Evolutionary conservation across 1,140 invertebrate species (phyloP).

Genomic region (Drosophila punjabiensis): DNA sequence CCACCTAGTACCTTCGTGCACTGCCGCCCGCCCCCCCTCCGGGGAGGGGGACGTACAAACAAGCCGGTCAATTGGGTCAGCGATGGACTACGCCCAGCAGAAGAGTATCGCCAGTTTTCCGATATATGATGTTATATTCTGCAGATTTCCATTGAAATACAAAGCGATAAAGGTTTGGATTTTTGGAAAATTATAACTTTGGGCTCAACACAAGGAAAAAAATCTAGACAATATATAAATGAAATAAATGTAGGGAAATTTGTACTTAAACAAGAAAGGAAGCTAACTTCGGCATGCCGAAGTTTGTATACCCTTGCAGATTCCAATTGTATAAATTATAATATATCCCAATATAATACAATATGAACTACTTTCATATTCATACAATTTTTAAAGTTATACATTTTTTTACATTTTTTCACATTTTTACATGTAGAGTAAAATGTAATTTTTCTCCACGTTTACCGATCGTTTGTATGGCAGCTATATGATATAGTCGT

Average conservation of each 20-base stretch:
- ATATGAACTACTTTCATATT: no score
- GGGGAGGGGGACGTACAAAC: background rate
- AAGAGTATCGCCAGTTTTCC: background rate
- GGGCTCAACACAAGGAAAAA: background rate
- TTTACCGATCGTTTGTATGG: no score
- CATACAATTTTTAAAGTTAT: no score
- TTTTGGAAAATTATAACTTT: background rate
- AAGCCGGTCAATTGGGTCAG: slow-evolving; percentile 27
- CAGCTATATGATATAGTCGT: no score
- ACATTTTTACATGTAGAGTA: no score
- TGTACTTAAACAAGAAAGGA: no score
- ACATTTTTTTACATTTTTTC: no score
- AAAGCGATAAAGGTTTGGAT: slow-evolving; percentile 3
- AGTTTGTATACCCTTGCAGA: no score
- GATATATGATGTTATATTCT: background rate
- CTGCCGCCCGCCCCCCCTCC: slow-evolving; percentile 29
- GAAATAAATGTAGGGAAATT: background rate
- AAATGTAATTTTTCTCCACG: no score
- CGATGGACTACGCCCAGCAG: slow-evolving; percentile 34
- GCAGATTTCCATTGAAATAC: background rate
- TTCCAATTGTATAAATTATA: no score
- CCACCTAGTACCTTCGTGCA: slow-evolving; percentile 24
- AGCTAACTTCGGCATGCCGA: no score
- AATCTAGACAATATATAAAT: background rate
- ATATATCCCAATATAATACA: no score